Percentiles rank a stretch among this genome's conserved stretches.
Evolutionary conservation across 2,113 vertebrate species (phyloP).

Genomic region (human): GRCh38 chr3:7383001-7383500

Average conservation of each 20-base stretch:
- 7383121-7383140: neutral
- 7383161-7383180: neutral
- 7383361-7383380: neutral
- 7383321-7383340: neutral
- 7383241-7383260: neutral
- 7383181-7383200: neutral
- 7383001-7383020: neutral
- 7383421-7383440: neutral
- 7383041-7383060: neutral
- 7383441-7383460: neutral
- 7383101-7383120: neutral
- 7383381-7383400: neutral
- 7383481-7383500: neutral
- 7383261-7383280: neutral
- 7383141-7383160: neutral
- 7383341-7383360: neutral
- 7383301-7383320: neutral
- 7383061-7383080: neutral
- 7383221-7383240: neutral
- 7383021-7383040: neutral
- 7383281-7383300: neutral
- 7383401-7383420: neutral
- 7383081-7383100: neutral
- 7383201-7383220: neutral
- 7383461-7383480: neutral